These are phyloP conservation scores for Coleophora flavipennella DNA, from an alignment of 2,888 invertebrate species.

Conservation along the genomic window DNA sequence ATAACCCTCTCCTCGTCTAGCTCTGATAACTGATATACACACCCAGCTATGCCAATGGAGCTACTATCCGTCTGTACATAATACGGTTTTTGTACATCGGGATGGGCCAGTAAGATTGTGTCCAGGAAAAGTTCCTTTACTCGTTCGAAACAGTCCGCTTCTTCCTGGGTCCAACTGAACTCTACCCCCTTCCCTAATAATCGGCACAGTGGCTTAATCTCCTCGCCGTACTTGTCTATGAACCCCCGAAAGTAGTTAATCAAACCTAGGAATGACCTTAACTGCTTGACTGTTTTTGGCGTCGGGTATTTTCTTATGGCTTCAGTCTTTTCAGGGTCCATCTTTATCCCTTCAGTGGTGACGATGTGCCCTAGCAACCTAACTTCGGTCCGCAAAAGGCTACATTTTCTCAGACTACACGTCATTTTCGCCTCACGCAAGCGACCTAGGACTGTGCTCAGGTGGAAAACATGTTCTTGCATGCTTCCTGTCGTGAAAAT, in stretches of 20 bases:
- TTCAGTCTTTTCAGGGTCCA: slow-evolving; percentile 11
- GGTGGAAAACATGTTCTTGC: slow-evolving; percentile 13
- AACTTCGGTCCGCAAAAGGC: slow-evolving; percentile 5
- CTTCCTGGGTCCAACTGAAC: slow-evolving; percentile 8
- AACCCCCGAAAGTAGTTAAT: slow-evolving; percentile 7
- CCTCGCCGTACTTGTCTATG: slow-evolving; percentile 3
- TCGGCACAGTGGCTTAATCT: slow-evolving; percentile 6
- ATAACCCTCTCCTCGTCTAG: slow-evolving; percentile 10
- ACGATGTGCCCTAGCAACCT: slow-evolving; percentile 10
- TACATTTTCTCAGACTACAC: slow-evolving; percentile 3
- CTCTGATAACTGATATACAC: slow-evolving; percentile 11
- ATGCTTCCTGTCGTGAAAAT: slow-evolving; percentile 12
- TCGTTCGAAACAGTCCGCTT: slow-evolving; percentile 3
- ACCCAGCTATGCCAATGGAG: slow-evolving; percentile 15
- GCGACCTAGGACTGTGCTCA: slow-evolving; percentile 8
- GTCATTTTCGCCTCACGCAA: slow-evolving; percentile 4
- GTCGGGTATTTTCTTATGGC: slow-evolving; percentile 19
- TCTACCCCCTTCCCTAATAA: slow-evolving; percentile 14
- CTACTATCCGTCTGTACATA: slow-evolving; percentile 18
- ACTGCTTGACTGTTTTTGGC: slow-evolving; percentile 11
- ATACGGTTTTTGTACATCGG: slow-evolving; percentile 4
- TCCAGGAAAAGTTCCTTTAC: slow-evolving; percentile 9
- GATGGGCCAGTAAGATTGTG: slow-evolving; percentile 7
- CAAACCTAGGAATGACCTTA: slow-evolving; percentile 16
- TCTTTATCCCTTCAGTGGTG: slow-evolving; percentile 4